Percentiles rank a stretch among this genome's conserved stretches.
These are phyloP conservation scores for Aphodius sticticus DNA, from an alignment of 2,888 invertebrate genomes.

Conservation along the genomic window DNA sequence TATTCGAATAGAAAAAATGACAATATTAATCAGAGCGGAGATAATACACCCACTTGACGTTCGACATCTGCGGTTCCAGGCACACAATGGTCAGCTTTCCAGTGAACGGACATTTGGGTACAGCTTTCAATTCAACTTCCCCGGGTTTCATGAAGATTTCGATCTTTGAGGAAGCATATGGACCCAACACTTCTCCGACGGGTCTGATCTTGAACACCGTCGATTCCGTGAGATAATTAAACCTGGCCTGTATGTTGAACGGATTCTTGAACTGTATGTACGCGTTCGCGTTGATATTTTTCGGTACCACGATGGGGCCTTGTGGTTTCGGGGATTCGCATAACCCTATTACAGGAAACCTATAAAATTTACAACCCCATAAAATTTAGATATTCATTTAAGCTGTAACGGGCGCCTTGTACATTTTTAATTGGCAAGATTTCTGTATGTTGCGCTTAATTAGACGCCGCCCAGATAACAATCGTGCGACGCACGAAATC, in stretches of 20 bases:
- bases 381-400: constrained; percentile 34
- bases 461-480: too few relatives aligned
- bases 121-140: constrained; percentile 40
- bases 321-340: constrained; percentile 62
- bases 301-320: constrained; percentile 59
- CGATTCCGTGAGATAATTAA: constrained; percentile 59
- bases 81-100: constrained; percentile 45
- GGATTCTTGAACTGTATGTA: constrained; percentile 62
- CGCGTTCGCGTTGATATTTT: constrained; percentile 51
- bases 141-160: constrained; percentile 39
- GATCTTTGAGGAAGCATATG: constrained; percentile 52
- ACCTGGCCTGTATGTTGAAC: constrained; percentile 56
- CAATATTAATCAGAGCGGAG: constrained; percentile 43
- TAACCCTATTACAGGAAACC: constrained; percentile 60
- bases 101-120: constrained; percentile 39
- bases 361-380: constrained; percentile 52
- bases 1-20: neutral
- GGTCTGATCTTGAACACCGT: constrained; percentile 58
- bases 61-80: constrained; percentile 37
- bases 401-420: neutral
- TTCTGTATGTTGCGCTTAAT: too few relatives aligned
- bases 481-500: too few relatives aligned
- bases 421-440: constrained; percentile 11
- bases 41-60: constrained; percentile 49
- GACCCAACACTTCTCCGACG: constrained; percentile 55